A percentile compares a stretch with the other conserved stretches of the same genome.
phyloP scores from a whole-genome alignment of 2,888 invertebrate genomes.

The Brachypalpus laphriformis region DNA sequence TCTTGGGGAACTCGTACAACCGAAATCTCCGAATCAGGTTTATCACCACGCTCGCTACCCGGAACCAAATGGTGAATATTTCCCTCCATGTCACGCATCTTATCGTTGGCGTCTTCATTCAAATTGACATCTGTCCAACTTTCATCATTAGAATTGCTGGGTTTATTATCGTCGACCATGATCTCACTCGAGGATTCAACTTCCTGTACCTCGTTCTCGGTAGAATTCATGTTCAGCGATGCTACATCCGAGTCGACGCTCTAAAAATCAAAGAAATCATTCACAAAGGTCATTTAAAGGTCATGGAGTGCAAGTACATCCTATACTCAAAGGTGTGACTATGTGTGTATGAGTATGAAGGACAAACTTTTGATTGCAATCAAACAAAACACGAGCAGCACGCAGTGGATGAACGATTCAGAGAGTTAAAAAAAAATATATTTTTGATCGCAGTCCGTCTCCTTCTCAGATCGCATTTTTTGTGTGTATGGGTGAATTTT shows the following conservation, averaged over 20 bases:
- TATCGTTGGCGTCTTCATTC: constrained; percentile 88
- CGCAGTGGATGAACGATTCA: constrained; percentile 58
- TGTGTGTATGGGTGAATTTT: constrained; percentile 5
- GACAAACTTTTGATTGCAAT: constrained; percentile 61
- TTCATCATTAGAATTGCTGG: constrained; percentile 89
- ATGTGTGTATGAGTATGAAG: constrained; percentile 39
- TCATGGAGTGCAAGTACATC: too few species aligned
- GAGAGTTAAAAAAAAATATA: not conserved
- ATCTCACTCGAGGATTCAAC: constrained; percentile 88
- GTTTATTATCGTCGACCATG: constrained; percentile 88
- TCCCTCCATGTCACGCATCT: constrained; percentile 86
- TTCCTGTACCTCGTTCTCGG: constrained; percentile 88
- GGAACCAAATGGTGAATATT: constrained; percentile 83
- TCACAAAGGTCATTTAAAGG: not conserved
- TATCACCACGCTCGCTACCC: constrained; percentile 86
- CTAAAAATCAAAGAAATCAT: constrained; percentile 83
- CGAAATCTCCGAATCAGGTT: constrained; percentile 88
- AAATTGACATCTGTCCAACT: constrained; percentile 97
- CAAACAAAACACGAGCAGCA: constrained; percentile 65
- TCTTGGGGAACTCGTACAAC: constrained; percentile 87
- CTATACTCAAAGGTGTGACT: constrained; percentile 34
- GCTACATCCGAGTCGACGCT: constrained; percentile 93
- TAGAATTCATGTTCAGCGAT: constrained; percentile 88
- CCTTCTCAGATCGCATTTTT: constrained; percentile 25
- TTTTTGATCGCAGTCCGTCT: not conserved